Base-by-base conservation (phyloP, 1,140 invertebrate species). In the Saccostrea cuccullata region DNA sequence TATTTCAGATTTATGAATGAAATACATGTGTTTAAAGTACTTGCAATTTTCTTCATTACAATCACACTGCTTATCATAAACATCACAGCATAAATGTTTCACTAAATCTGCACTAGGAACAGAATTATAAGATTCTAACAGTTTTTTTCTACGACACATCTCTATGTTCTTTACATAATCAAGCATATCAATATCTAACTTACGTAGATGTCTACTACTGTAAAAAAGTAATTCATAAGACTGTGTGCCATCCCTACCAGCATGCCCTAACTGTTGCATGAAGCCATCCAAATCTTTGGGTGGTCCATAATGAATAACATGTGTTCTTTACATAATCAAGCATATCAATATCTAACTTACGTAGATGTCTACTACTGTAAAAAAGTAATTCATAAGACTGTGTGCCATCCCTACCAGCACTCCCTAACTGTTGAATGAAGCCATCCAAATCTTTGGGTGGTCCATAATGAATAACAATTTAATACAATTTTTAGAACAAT, bases 231-330 rank as follows among this genome's bases (percentile, higher is more conserved):
- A 70, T 86, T 64, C 58, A 84, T 36, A 36, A 36, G 30, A 36
- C 30, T 36, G 30, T 36, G 30, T 36, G 30, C 30, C 30, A 36
- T 36, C 86, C 26, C 89, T 70, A 9, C 90, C 89, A 30, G 40
- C 86, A 4, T 88, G 12, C 55, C 90, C 30, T 36, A 36, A 36
- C 30, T 36, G 30, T 36, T 36, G 30, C 30, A 36, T 36, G 30
- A 90, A 90, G 15, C 82, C 47, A 85, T 84, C 85, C 55, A 91
- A 86, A 26, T 89, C 87, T 26, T 82, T 58, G 0, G 90, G 86
- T 12, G 67, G 64, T 13, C 88, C 86, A 88, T 55, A 91, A 85
- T 88, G 26, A 55, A 91, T 85, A n/a, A 91, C 85, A 36, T 73
- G n/a, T 20, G 20, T 73, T 73, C 6, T n/a, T 23, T n/a, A 73